These are phyloP conservation scores for Pontoporia blainvillei DNA, from an alignment of 2,113 vertebrate genomes.

Conservation along the genomic window DNA sequence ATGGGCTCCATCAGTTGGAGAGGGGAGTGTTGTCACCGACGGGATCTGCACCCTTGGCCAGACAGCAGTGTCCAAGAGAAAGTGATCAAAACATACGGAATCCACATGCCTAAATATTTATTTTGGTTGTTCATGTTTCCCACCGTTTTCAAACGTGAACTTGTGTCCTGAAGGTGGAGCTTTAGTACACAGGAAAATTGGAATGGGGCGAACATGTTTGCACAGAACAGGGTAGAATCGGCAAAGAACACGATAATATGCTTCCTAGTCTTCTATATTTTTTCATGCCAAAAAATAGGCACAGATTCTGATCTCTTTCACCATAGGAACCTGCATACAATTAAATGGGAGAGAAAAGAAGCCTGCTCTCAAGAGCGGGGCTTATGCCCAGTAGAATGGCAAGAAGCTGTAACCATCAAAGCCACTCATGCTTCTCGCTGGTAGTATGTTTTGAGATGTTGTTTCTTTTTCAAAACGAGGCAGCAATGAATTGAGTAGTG, in stretches of 20 bases:
- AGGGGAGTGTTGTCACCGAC: not conserved
- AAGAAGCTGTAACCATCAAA: not conserved
- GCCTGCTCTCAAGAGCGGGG: not conserved
- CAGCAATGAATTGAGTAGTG: constrained; percentile 37
- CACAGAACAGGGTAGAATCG: constrained; percentile 46
- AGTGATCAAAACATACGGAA: not conserved
- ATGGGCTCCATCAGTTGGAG: not conserved
- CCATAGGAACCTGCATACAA: not conserved
- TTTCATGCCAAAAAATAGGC: constrained; percentile 54
- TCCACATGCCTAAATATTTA: constrained; percentile 8
- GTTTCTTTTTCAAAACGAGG: constrained; percentile 40
- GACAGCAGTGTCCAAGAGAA: not conserved
- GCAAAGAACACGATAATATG: not conserved
- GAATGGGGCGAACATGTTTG: constrained; percentile 31
- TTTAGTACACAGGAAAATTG: constrained; percentile 70
- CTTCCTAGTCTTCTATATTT: not conserved
- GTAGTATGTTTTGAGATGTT: constrained; percentile 34
- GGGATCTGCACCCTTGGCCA: not conserved
- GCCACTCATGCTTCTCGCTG: constrained; percentile 18
- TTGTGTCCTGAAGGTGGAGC: constrained; percentile 76
- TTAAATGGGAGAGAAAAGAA: constrained; percentile 13
- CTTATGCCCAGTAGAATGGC: not conserved
- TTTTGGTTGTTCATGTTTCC: constrained; percentile 35
- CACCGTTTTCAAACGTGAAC: constrained; percentile 62
- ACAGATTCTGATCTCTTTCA: constrained; percentile 16